These are phyloP conservation scores for Turritopsis dohrnii DNA, from an alignment of 30 jellyfish, hydroid and myxozoan genomes.

Conservation along the genomic window DNA sequence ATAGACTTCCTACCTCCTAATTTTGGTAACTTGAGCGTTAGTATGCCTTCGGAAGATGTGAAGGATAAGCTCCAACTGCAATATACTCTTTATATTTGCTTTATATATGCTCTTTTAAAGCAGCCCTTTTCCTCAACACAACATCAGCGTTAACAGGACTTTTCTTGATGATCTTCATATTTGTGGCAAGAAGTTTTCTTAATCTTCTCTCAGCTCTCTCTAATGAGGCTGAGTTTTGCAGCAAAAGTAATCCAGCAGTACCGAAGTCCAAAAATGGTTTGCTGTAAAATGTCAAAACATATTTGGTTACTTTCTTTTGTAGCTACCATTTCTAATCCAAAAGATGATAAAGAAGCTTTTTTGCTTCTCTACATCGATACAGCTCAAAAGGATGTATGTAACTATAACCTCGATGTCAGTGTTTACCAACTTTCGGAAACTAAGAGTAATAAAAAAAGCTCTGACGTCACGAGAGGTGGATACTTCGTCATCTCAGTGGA, in stretches of 20 bases:
- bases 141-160: too few species aligned
- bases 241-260: too few species aligned
- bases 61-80: background rate
- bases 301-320: too few species aligned
- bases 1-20: background rate
- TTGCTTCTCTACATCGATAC: conserved; percentile 52
- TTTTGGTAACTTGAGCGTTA: background rate
- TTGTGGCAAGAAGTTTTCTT: too few species aligned
- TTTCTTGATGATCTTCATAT: too few species aligned
- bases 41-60: background rate
- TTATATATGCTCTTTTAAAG: too few species aligned
- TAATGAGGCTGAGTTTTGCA: too few species aligned
- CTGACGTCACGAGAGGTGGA: conserved; percentile 53
- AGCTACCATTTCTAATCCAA: conserved; percentile 76
- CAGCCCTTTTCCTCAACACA: too few species aligned
- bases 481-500: conserved; percentile 66
- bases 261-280: too few species aligned
- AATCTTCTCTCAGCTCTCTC: too few species aligned
- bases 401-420: conserved; percentile 31
- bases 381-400: background rate
- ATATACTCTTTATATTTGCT: too few species aligned
- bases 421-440: conserved; percentile 60
- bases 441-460: conserved; percentile 29
- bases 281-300: too few species aligned
- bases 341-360: conserved; percentile 68